Evolutionary conservation across 2,113 vertebrate species (phyloP), one percentile per base, ranked within the genome.

Genomic region (Marcusenius ussheri): DNA sequence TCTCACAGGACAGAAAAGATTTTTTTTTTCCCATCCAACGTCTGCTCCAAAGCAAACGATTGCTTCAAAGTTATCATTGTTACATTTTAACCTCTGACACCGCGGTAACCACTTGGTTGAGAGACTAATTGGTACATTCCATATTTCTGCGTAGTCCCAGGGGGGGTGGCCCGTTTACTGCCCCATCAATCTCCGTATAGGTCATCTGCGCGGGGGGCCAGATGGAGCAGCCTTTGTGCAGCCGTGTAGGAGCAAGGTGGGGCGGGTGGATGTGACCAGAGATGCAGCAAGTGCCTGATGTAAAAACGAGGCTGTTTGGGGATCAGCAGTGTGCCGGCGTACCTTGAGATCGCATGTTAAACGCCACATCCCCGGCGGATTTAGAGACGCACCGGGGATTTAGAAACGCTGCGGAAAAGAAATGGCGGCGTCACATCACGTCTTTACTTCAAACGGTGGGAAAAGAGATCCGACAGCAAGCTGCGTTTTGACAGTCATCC

Each of bases 51-150:
- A 93, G 93, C 92, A 94, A 94, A 93, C 89, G 66, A 93, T 89
- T 93, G 91, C 62, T 87, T 90, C 94, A 91, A 94, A 94, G 96
- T 96, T 94, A 93, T 96, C 94, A 93, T 96, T 95, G 95, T 96
- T 95, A 92, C 94, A 96, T 93, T 92, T 93, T 96, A 96, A 97
- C 96, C 96, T 94, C 90, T 97, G 95, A 96, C 95, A 96, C 91
- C 90, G 90, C 92, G 93, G 93, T 95, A 94, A 95, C 0, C 91
- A 92, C 90, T 94, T 91, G 93, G 85, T 90, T 93, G 94, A 94
- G 93, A 92, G 92, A 93, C 94, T 96, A 96, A 97, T 96, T 96
- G 97, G 97, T 95, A 94, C 95, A 96, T 97, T 97, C 96, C 96
- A 96, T 97, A 97, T 97, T 97, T 97, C 95, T 93, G 93, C 91